Base-by-base conservation (phyloP, 2,888 invertebrate genomes). In the Eilema sororculum region DNA sequence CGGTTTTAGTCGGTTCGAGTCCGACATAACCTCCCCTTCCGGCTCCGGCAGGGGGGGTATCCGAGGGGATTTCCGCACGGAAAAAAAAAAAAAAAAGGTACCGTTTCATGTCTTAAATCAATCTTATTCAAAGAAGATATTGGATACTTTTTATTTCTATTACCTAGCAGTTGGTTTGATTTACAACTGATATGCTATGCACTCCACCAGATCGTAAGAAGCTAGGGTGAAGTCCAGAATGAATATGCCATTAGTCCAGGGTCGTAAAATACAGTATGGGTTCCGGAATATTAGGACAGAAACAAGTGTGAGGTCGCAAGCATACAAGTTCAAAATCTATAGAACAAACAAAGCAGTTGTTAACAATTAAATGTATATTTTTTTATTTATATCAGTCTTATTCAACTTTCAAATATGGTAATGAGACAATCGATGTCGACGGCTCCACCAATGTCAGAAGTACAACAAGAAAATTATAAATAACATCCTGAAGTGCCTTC, bases 321-420 rank as follows among this genome's bases (percentile, higher is more conserved):
- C 16, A 46, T 20, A 52, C 52, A 0, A n/a, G 20, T 20, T 6
- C 46, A 20, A 46, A 46, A 5, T 20, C 20, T 52, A 52, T 16
- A n/a, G 52, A 52, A 46, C 46, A 20, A 46, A 46, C 46, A 8
- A 52, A 9, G 52, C 3, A 52, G 52, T 52, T 46, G n/a, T 52
- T 4, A 52, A 52, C 52, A 52, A 52, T 52, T 52, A 52, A 46
- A 52, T 52, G n/a, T 52, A n/a, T 52, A 52, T n/a, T 9, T 52
- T 52, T n/a, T 52, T 52, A 9, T 46, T 46, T 52, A 52, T 52
- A 52, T 52, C n/a, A 52, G 52, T n/a, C 52, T 52, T n/a, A n/a
- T 46, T 46, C 52, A 52, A 52, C 52, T 52, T 52, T 52, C 52
- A 52, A 52, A 52, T 52, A 52, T 52, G 52, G 20, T 52, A 52